Base-by-base conservation (phyloP, 2,888 invertebrate species). In the Altica lythri region DNA sequence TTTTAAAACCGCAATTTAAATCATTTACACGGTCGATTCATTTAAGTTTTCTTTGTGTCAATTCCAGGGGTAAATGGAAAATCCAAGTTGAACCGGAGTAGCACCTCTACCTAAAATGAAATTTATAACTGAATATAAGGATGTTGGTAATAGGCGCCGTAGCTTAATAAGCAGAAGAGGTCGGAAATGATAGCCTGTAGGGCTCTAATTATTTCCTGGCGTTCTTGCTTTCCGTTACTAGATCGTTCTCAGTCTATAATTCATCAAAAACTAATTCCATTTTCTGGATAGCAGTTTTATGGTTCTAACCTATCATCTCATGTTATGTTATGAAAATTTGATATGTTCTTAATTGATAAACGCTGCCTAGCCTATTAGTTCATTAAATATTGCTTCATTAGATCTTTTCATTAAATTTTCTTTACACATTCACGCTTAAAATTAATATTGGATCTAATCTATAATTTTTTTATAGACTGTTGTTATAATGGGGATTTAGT, bases 101-200 rank as follows among this genome's bases (percentile, higher is more conserved):
- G 46, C 16, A 40, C 40, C 40, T 32, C 37, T 46, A 42, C 34
- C 34, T 48, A 29, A 49, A 48, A 57, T 52, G 59, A 55, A 59
- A 61, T 64, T 60, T 63, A 63, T 61, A 64, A 63, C 60, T 61
- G 55, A 49, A 53, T 54, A 61, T 60, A 61, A 61, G 60, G 62
- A 65, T 59, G 60, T 59, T 56, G 65, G 63, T 62, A 59, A 62
- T 65, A 64, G 65, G 59, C 64, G 68, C 62, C 63, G 63, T 62
- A 60, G 65, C 65, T 67, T 71, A 71, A 70, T 69, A 69, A 69
- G 68, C 68, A 68, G 69, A 69, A 69, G 68, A 69, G 68, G 63
- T 65, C 68, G 72, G 72, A 72, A 72, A 72, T 71, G 69, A 72
- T 72, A 69, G 71, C 71, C 71, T 66, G 66, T 68, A 66, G 71